Evolutionary conservation across 2,113 vertebrate species (phyloP), one percentile per base, ranked within the genome.

Genomic region (Fregata magnificens): DNA sequence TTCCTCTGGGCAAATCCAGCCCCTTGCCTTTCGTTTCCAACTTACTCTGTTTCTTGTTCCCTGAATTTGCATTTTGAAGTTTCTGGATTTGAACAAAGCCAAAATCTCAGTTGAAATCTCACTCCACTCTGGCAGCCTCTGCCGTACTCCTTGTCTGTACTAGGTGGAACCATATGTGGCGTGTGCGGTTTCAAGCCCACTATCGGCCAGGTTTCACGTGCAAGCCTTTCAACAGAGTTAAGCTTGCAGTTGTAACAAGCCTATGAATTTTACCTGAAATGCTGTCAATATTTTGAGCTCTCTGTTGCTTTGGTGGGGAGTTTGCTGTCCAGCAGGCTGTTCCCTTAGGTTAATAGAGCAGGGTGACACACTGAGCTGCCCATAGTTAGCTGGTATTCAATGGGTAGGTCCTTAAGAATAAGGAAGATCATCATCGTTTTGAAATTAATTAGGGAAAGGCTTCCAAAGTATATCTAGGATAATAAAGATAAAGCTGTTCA

Each of bases 101-200:
- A 73, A 90, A 53, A 94, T 92, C 85, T 93, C 88, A 59, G 3
- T 5, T 70, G 71, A 90, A 95, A 90, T 92, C 73, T 95, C 66
- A 69, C 56, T 82, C 44, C 13, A 13, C 8, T 61, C 78, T 91
- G 90, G 90, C 92, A 95, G 73, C 9, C 66, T n/a, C 87, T 89
- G 69, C 61, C 2, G 4, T 13, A 20, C 44, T 93, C 74, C 82
- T 67, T 56, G 70, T 77, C 85, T 19, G 1, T 62, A n/a, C 53
- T 74, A 63, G 52, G 69, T 82, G 44, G 61, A 90, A 87, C 67
- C 82, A 56, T 40, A 59, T 63, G 82, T 45, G 47, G 38, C 0
- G 3, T 38, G 55, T 66, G 49, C 53, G 58, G 36, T 86, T 94
- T 88, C 44, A 58, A 92, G 79, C 53, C 45, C 1, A 1, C 76